Conservation (phyloP, 92 coral and sea anemone genomes). For the Zoanthus solanderi region DNA sequence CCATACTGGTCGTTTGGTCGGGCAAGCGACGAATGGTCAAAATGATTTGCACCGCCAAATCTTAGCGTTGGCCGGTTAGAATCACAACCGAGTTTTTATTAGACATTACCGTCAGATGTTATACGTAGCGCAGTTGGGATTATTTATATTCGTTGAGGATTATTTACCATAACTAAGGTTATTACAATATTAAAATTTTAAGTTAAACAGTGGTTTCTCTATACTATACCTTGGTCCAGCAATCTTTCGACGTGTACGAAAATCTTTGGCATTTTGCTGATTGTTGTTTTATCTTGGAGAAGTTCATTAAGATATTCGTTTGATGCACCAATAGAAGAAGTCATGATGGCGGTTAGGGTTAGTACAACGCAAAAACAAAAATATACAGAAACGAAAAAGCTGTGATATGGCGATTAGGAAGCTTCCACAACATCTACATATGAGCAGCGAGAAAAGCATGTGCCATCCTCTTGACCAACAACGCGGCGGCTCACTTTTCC, state of each 20-base stretch:
- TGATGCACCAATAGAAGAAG: constrained; percentile 86
- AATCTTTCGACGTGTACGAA: constrained; percentile 98
- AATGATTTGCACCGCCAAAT: constrained; percentile 28
- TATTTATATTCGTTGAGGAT: constrained; percentile 91
- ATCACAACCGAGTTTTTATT: constrained; percentile 55
- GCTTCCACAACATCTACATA: constrained; percentile 43
- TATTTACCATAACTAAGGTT: constrained; percentile 90
- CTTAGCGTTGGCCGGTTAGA: constrained; percentile 36
- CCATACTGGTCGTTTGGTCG: constrained; percentile 42
- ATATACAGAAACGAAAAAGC: constrained; percentile 73
- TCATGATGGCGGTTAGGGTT: constrained; percentile 93
- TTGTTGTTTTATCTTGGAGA: constrained; percentile 99
- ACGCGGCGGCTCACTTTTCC: constrained; percentile 5
- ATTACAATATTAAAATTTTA: constrained; percentile 83
- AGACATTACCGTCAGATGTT: constrained; percentile 88
- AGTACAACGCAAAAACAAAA: constrained; percentile 91
- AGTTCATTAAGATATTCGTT: constrained; percentile 99
- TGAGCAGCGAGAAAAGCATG: constrained; percentile 39
- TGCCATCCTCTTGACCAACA: constrained; percentile 34
- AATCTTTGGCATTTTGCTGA: constrained; percentile 99
- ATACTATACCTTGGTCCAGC: constrained; percentile 97
- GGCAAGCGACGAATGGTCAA: constrained; percentile 15
- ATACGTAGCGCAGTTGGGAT: constrained; percentile 80
- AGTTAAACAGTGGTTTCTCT: constrained; percentile 60
- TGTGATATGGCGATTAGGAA: constrained; percentile 19